These are phyloP conservation scores for Pelosia muscerda DNA, from an alignment of 2,888 invertebrate genomes.

Conservation along the genomic window DNA sequence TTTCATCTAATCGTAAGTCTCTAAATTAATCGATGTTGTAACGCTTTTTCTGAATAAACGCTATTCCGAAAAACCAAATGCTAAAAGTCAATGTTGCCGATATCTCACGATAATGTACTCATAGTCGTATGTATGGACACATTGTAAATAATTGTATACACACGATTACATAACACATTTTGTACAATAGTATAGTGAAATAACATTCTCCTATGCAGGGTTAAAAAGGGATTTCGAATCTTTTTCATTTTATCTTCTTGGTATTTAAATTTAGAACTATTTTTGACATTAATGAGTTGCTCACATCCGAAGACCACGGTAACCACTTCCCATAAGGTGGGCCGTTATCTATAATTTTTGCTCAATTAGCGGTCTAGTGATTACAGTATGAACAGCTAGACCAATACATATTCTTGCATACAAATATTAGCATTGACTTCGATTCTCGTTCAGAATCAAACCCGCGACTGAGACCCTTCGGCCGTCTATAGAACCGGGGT, in stretches of 20 bases:
- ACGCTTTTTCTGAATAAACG: slow-evolving; percentile 44
- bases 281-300: too few species aligned
- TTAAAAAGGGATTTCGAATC: neutral
- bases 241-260: neutral
- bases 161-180: slow-evolving; percentile 30
- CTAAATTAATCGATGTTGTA: slow-evolving; percentile 53
- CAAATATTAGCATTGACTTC: too few species aligned
- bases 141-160: slow-evolving; percentile 41
- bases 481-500: too few species aligned
- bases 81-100: slow-evolving; percentile 12
- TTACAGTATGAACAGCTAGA: too few species aligned
- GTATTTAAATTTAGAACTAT: neutral
- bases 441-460: too few species aligned
- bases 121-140: slow-evolving; percentile 33
- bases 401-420: too few species aligned
- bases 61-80: slow-evolving; percentile 14
- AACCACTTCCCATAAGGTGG: too few species aligned
- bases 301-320: too few species aligned
- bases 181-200: slow-evolving; percentile 21
- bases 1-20: slow-evolving; percentile 41
- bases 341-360: too few species aligned
- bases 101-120: slow-evolving; percentile 14
- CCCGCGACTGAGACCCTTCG: too few species aligned
- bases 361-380: neutral
- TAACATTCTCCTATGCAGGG: slow-evolving; percentile 33